A percentile compares a stretch with the other conserved stretches of the same genome.
Evolutionary conservation across 2,888 invertebrate genomes (phyloP).

Genomic region (Drepana falcataria): DNA sequence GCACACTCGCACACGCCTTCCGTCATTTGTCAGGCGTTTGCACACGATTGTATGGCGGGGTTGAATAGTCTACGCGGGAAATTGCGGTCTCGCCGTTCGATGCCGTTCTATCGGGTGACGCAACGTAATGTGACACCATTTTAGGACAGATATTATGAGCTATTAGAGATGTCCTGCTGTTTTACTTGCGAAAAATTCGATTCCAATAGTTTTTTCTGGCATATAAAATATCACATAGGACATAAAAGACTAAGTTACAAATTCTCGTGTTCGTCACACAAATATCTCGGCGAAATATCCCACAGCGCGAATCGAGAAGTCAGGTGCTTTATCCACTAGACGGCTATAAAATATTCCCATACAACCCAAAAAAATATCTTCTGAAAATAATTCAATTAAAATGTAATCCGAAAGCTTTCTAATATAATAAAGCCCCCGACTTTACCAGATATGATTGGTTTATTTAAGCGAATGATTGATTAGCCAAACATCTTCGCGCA

Average conservation of each 20-base stretch:
- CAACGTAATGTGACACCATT: slow-evolving; percentile 3
- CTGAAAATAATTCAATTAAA: background rate
- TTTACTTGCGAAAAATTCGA: no score
- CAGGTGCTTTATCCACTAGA: no score
- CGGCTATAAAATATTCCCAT: background rate
- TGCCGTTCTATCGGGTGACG: slow-evolving; percentile 29
- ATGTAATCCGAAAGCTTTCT: background rate
- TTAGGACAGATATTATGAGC: no score
- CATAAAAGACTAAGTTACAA: no score
- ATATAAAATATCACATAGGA: no score
- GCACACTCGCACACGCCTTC: background rate
- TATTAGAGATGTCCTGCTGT: no score
- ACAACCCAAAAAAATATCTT: background rate
- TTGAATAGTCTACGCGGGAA: slow-evolving; percentile 37
- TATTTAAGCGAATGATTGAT: slow-evolving; percentile 2
- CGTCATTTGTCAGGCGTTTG: slow-evolving; percentile 10
- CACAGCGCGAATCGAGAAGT: no score
- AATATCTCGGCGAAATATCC: no score
- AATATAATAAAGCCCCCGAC: background rate
- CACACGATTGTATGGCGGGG: slow-evolving; percentile 4
- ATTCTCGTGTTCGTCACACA: no score
- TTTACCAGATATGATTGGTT: background rate
- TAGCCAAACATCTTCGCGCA: slow-evolving; percentile 2
- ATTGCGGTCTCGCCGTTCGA: slow-evolving; percentile 35
- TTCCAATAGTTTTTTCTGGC: no score